Conservation (phyloP, 1,140 invertebrate species). For the Pinna nobilis region DNA sequence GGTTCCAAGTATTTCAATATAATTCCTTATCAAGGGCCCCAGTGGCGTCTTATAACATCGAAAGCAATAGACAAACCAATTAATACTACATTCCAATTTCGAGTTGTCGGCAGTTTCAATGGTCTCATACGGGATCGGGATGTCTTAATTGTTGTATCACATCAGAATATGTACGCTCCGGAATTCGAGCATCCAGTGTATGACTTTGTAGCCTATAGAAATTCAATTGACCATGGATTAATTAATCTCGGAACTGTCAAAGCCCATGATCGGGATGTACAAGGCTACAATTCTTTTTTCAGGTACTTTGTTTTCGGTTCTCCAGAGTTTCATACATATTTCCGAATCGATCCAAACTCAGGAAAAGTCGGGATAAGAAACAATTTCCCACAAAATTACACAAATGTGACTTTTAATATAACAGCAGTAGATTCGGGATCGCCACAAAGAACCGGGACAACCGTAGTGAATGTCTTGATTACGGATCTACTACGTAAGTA, state of each 20-base stretch:
- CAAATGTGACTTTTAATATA: conserved; percentile 32
- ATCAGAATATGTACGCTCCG: conserved; percentile 49
- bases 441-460: conserved; percentile 40
- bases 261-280: conserved; percentile 41
- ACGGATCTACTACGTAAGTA: conserved; percentile 52
- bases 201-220: conserved; percentile 41
- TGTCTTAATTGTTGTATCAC: conserved; percentile 44
- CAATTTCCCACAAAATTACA: conserved; percentile 22
- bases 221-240: conserved; percentile 19
- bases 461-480: conserved; percentile 36
- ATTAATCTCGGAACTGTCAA: conserved; percentile 40
- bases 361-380: conserved; percentile 32
- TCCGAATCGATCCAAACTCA: conserved; percentile 25
- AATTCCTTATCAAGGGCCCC: conserved; percentile 1
- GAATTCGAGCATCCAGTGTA: conserved; percentile 32
- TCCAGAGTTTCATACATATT: conserved; percentile 23
- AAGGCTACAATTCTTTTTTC: conserved; percentile 50
- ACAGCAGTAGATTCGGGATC: conserved; percentile 50
- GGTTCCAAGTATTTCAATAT: conserved; percentile 51
- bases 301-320: conserved; percentile 45
- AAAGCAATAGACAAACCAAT: conserved; percentile 39
- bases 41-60: conserved; percentile 41
- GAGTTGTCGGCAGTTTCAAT: conserved; percentile 34
- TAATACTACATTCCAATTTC: conserved; percentile 46
- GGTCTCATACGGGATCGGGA: conserved; percentile 39